These are phyloP conservation scores for Tenthredo scrophulariae DNA, from an alignment of 2,888 invertebrate genomes.

Conservation along the genomic window DNA sequence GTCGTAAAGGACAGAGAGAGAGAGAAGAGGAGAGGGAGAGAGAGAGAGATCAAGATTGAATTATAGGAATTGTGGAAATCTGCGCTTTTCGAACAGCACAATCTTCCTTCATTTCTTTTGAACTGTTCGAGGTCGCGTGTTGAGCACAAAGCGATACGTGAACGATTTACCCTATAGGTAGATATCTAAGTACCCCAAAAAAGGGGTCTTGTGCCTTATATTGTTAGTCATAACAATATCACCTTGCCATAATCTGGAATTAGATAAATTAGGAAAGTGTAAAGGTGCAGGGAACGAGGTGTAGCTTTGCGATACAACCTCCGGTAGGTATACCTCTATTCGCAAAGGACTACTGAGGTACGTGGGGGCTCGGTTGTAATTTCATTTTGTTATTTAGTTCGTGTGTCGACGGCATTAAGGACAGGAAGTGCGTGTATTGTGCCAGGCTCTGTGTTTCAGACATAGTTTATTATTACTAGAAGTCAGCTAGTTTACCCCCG, in stretches of 20 bases:
- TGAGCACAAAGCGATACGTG: background rate
- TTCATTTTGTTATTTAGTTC: conserved; percentile 55
- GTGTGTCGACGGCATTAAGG: conserved; percentile 53
- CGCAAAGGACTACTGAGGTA: background rate
- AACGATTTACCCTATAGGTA: background rate
- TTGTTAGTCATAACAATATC: background rate
- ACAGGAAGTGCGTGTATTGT: conserved; percentile 55
- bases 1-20: background rate
- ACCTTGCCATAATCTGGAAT: conserved; percentile 33
- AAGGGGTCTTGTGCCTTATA: background rate
- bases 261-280: conserved; percentile 54
- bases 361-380: conserved; percentile 32
- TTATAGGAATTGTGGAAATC: background rate
- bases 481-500: conserved; percentile 40
- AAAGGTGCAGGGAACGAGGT: background rate
- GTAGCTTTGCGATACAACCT: background rate
- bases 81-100: background rate
- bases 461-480: conserved; percentile 47
- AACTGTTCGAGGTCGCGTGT: background rate
- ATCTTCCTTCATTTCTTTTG: background rate
- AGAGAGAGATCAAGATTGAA: background rate
- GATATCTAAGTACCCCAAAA: background rate
- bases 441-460: conserved; percentile 40
- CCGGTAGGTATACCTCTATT: background rate
- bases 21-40: background rate